These are phyloP conservation scores for Protophormia terraenovae DNA, from an alignment of 2,888 invertebrate genomes.

Conservation along the genomic window DNA sequence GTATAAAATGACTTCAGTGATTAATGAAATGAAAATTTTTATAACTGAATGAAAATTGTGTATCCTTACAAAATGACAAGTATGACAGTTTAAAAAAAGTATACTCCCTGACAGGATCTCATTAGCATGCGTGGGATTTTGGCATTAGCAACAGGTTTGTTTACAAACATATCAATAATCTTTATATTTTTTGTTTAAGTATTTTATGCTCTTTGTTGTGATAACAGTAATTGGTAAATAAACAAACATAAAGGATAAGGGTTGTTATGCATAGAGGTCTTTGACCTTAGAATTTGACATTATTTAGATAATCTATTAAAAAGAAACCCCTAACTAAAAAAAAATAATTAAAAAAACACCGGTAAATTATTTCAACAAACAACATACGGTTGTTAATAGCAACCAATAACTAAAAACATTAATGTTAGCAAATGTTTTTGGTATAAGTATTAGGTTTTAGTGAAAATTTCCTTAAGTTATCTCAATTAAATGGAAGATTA, in stretches of 20 bases:
- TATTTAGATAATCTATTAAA: not conserved
- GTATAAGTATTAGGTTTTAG: not conserved
- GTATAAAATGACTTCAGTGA: not conserved
- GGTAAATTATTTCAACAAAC: no score
- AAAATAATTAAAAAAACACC: not conserved
- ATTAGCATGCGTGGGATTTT: slow-evolving; percentile 69
- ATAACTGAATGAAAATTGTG: slow-evolving; percentile 55
- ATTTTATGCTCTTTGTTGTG: slow-evolving; percentile 25
- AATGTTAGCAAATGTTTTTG: not conserved
- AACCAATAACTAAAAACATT: slow-evolving; percentile 40
- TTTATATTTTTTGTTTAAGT: slow-evolving; percentile 5
- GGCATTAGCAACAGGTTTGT: slow-evolving; percentile 73
- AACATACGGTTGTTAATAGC: slow-evolving; percentile 29
- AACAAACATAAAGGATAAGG: not conserved
- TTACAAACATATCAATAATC: slow-evolving; percentile 38
- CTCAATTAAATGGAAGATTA: slow-evolving; percentile 78
- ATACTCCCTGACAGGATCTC: not conserved
- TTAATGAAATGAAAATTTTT: slow-evolving; percentile 8
- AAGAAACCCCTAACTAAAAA: not conserved
- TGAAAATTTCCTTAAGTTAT: not conserved
- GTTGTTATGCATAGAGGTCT: not conserved
- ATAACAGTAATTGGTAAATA: not conserved
- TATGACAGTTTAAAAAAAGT: slow-evolving; percentile 25
- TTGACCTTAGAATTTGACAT: not conserved
- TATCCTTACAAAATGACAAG: slow-evolving; percentile 59